Evolutionary conservation across 2,888 invertebrate genomes (phyloP), one percentile per base, ranked within the genome.

Genomic region (Leucoma salicis): DNA sequence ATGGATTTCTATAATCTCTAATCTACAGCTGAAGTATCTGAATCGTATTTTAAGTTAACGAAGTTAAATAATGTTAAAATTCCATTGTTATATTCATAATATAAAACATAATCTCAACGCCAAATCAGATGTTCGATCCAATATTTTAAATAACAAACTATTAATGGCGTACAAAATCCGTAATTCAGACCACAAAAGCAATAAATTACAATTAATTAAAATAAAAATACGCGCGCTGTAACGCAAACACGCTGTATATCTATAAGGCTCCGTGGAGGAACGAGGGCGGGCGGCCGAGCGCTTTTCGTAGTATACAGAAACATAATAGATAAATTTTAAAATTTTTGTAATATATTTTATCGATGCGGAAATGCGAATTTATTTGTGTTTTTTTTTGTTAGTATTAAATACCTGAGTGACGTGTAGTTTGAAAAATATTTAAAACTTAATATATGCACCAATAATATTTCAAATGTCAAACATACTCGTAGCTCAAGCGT

Each of bases 181-280:
- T 24, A 45, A 32, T 39, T 37, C 34, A 48, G 51, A 42, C 34
- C 39, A 50, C 29, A 50, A 47, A 44, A 52, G 52, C 40, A 57
- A 65, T 64, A 63, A 65, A 62, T 61, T 50, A 59, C 63, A 57
- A 68, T 70, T 63, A 70, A 70, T 66, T 59, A 61, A 63, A 60
- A 65, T 57, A 48, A 62, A 57, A 55, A 62, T 63, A 53, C 31
- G 39, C 32, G 46, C 31, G 34, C 41, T 33, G 35, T 42, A 51
- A 47, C 48, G 21, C 42, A 59, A 78, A 52, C 88, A 80, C 48
- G 50, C 87, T 80, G 84, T 88, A 71, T 67, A 79, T 64, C 62
- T 48, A 77, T 73, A 86, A 88, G 88, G 87, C 87, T 87, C 84
- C 80, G 77, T 66, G 73, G 73, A 74, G 82, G 75, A 77, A 78